phyloP scores from a whole-genome alignment of 2,797 vertebrate genomes.

The Hypotaenidia philippensis region DNA sequence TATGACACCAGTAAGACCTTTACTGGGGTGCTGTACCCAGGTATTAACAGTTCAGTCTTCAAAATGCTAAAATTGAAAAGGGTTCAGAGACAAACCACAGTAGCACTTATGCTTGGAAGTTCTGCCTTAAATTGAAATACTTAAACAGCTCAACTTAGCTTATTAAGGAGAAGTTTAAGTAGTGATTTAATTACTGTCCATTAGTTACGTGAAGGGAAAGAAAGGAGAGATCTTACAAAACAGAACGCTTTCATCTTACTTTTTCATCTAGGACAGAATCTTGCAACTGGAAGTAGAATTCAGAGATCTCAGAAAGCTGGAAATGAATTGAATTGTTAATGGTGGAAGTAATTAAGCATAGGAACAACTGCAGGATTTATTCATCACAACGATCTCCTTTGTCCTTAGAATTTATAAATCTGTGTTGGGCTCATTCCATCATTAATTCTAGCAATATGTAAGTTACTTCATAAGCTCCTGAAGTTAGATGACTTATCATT shows the following conservation, averaged over 20 bases:
- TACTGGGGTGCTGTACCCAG: not conserved
- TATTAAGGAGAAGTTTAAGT: not conserved
- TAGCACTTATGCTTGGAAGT: not conserved
- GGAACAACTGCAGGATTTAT: constrained; percentile 3
- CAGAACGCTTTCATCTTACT: constrained; percentile 11
- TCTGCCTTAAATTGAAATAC: not conserved
- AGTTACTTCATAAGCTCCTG: not conserved
- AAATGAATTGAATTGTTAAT: constrained; percentile 43
- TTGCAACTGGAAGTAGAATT: not conserved
- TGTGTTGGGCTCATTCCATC: not conserved
- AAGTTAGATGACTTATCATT: constrained; percentile 26
- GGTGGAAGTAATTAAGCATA: constrained; percentile 20
- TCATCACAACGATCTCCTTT: not conserved
- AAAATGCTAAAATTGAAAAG: not conserved
- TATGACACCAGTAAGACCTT: not conserved
- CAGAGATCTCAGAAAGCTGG: not conserved
- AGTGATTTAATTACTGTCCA: not conserved
- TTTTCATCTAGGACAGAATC: constrained; percentile 14
- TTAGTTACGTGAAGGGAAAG: constrained; percentile 3
- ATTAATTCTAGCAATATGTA: constrained; percentile 27
- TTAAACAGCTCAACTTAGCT: not conserved
- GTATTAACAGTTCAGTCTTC: not conserved
- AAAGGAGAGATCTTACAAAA: not conserved
- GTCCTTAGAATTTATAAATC: constrained; percentile 11
- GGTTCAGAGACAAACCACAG: not conserved